Conservation (phyloP, 2,797 vertebrate species). For the Huso huso region DNA sequence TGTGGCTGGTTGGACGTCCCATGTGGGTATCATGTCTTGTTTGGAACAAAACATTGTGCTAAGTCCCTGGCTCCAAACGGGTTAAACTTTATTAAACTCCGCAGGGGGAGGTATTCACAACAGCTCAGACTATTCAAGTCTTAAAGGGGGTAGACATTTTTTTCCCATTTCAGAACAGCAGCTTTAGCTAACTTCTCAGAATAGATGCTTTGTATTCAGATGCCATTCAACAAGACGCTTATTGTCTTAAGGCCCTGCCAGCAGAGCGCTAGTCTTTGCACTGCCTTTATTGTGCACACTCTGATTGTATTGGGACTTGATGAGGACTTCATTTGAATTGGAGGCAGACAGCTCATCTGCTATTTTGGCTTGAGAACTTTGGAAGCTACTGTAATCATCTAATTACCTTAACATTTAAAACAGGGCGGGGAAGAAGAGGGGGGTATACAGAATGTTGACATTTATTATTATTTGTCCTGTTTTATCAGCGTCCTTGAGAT, state of each 20-base stretch:
- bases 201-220: conserved; percentile 63
- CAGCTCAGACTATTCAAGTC: conserved; percentile 29
- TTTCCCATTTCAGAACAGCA: conserved; percentile 48
- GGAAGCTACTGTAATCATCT: conserved; percentile 26
- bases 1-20: conserved; percentile 5
- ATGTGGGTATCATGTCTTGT: conserved; percentile 15
- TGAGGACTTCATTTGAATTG: conserved; percentile 55
- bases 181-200: conserved; percentile 70
- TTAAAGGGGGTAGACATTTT: conserved; percentile 33
- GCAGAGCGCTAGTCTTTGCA: conserved; percentile 48
- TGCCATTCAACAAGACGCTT: conserved; percentile 60
- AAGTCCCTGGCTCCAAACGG: conserved; percentile 17
- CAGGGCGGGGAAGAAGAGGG: too few species aligned
- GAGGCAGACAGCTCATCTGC: conserved; percentile 36
- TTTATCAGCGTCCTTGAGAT: neutral
- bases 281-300: conserved; percentile 50
- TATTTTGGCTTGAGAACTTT: conserved; percentile 17
- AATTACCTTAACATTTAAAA: conserved; percentile 26
- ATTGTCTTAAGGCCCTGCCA: conserved; percentile 59
- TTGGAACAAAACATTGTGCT: conserved; percentile 16
- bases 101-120: conserved; percentile 23
- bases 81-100: conserved; percentile 20
- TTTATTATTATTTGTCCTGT: neutral
- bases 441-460: too few species aligned
- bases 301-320: conserved; percentile 40